Evolutionary conservation across 2,888 invertebrate species (phyloP).

Genomic region (Cantharis nigra): DNA sequence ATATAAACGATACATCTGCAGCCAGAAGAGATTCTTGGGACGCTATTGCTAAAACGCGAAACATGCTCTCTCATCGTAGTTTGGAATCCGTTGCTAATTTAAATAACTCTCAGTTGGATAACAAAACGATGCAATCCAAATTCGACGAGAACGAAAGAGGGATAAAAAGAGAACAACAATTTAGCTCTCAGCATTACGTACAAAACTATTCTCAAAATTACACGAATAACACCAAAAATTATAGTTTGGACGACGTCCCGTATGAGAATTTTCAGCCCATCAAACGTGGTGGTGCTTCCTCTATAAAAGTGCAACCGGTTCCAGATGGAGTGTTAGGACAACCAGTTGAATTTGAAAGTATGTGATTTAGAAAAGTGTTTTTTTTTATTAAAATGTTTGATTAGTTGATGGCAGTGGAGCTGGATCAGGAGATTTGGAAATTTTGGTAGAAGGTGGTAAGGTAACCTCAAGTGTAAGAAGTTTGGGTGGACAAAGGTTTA

Average conservation of each 20-base stretch:
- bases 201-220: constrained; percentile 41
- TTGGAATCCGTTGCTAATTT: constrained; percentile 72
- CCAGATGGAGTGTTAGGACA: constrained; percentile 87
- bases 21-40: constrained; percentile 81
- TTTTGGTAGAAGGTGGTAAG: constrained; percentile 92
- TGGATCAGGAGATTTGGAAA: constrained; percentile 95
- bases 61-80: constrained; percentile 71
- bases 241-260: constrained; percentile 29
- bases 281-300: constrained; percentile 79
- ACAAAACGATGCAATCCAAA: constrained; percentile 47
- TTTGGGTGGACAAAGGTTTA: constrained; percentile 84
- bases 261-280: constrained; percentile 41
- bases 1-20: constrained; percentile 59
- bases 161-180: constrained; percentile 41
- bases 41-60: constrained; percentile 78
- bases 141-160: constrained; percentile 47
- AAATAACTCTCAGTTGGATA: constrained; percentile 64
- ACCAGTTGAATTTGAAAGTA: constrained; percentile 96
- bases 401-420: constrained; percentile 93
- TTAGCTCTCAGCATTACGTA: constrained; percentile 39
- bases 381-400: constrained; percentile 30
- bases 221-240: constrained; percentile 45
- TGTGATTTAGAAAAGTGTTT: constrained; percentile 45
- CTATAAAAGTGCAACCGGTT: constrained; percentile 84
- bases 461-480: constrained; percentile 93